Conservation (phyloP, 2,113 vertebrate species). For the Eidolon helvum region DNA sequence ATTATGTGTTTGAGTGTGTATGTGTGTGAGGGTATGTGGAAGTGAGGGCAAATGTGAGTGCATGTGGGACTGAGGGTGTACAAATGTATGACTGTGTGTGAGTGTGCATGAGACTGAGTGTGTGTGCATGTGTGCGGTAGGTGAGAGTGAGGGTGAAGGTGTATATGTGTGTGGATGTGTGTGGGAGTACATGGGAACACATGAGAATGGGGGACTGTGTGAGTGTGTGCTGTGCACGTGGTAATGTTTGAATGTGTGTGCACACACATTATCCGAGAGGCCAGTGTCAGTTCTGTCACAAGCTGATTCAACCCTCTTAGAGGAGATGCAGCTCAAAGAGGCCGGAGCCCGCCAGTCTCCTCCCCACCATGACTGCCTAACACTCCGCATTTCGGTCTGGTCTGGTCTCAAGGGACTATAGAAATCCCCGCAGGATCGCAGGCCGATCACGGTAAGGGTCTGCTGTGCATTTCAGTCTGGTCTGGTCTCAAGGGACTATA, state of each 20-base stretch:
- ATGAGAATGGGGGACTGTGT: neutral
- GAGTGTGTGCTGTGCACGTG: neutral
- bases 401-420: fast-evolving
- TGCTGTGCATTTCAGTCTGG: too few relatives aligned
- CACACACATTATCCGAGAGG: neutral
- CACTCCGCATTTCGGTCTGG: fast-evolving
- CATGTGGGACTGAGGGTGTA: neutral
- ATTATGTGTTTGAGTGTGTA: neutral
- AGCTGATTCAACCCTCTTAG: neutral
- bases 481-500: fast-evolving
- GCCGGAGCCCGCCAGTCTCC: fast-evolving
- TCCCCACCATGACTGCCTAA: fast-evolving
- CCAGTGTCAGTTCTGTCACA: neutral
- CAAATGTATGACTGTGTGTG: too few relatives aligned
- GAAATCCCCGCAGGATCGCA: fast-evolving
- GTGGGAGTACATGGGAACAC: too few relatives aligned
- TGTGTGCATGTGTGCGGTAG: too few relatives aligned
- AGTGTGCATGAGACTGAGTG: neutral
- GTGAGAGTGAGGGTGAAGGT: neutral
- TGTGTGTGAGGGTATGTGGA: neutral
- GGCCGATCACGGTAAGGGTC: too few relatives aligned
- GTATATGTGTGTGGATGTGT: neutral
- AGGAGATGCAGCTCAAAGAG: neutral
- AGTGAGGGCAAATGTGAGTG: too few relatives aligned
- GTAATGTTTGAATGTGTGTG: too few relatives aligned